A percentile compares a stretch with the other conserved stretches of the same genome.
phyloP scores from a whole-genome alignment of 2,888 invertebrate species.

The Nemoura dubitans region DNA sequence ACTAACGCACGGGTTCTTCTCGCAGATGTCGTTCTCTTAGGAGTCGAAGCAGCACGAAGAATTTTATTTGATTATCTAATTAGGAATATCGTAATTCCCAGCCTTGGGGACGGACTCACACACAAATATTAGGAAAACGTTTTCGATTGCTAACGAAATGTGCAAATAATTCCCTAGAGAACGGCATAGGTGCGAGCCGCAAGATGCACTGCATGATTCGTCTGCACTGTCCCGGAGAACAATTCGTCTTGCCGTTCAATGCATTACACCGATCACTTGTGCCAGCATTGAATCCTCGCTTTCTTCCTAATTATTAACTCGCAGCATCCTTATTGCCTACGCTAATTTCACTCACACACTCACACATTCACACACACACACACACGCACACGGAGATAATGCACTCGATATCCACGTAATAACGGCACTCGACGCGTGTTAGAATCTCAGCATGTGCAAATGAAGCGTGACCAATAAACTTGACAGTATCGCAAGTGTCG shows the following conservation, averaged over 20 bases:
- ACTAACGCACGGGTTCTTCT: not conserved
- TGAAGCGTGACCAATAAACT: not conserved
- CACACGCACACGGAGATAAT: not conserved
- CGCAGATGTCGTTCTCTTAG: not conserved
- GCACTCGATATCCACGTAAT: not conserved
- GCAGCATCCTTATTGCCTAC: not conserved
- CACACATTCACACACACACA: no score
- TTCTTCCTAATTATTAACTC: not conserved
- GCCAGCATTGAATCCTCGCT: not conserved
- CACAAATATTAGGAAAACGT: conserved; percentile 26
- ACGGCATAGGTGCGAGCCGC: not conserved
- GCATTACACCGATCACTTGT: not conserved
- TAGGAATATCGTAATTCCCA: conserved; percentile 32
- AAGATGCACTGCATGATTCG: not conserved
- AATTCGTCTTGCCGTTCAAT: not conserved
- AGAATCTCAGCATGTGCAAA: not conserved
- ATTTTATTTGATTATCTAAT: conserved; percentile 32
- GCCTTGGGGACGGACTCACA: conserved; percentile 17
- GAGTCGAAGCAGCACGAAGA: not conserved
- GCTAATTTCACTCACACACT: not conserved
- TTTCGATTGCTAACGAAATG: not conserved
- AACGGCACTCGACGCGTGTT: not conserved
- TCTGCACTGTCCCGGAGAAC: not conserved
- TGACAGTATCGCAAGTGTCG: not conserved
- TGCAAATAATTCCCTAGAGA: not conserved